These are phyloP conservation scores for Bombus difficillimus DNA, from an alignment of 1,140 invertebrate species.

Conservation along the genomic window DNA sequence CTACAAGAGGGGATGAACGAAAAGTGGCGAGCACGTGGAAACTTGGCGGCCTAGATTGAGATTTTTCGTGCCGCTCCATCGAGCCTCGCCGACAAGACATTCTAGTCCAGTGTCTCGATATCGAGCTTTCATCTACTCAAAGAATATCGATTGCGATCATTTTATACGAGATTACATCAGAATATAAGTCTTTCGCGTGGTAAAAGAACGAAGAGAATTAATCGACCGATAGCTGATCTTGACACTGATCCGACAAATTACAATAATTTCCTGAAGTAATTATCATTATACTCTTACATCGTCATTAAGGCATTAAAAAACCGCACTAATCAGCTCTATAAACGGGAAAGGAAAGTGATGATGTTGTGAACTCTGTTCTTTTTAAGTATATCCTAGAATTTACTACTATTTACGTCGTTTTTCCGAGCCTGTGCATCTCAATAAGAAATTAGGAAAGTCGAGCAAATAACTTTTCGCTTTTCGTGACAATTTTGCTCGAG, in stretches of 20 bases:
- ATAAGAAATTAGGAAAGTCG: too few relatives aligned
- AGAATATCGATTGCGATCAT: background rate
- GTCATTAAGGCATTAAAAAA: background rate
- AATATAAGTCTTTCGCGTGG: background rate
- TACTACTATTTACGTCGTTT: too few relatives aligned
- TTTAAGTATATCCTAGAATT: too few relatives aligned
- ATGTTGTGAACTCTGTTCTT: too few relatives aligned
- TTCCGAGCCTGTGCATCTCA: too few relatives aligned
- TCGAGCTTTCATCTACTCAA: background rate
- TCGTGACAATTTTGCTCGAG: background rate
- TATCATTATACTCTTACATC: background rate
- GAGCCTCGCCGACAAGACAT: background rate
- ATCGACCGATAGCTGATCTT: background rate
- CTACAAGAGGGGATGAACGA: background rate
- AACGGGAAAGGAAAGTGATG: too few relatives aligned
- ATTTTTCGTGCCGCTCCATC: constrained; percentile 3
- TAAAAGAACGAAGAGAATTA: background rate
- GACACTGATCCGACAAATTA: background rate
- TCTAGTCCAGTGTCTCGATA: background rate
- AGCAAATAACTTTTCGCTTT: background rate
- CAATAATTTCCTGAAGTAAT: background rate
- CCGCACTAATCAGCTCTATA: background rate
- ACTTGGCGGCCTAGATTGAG: background rate
- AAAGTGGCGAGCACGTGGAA: constrained; percentile 24
- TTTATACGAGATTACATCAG: background rate